These are phyloP conservation scores for Cerastis leucographa DNA, from an alignment of 2,888 invertebrate genomes.

Conservation along the genomic window DNA sequence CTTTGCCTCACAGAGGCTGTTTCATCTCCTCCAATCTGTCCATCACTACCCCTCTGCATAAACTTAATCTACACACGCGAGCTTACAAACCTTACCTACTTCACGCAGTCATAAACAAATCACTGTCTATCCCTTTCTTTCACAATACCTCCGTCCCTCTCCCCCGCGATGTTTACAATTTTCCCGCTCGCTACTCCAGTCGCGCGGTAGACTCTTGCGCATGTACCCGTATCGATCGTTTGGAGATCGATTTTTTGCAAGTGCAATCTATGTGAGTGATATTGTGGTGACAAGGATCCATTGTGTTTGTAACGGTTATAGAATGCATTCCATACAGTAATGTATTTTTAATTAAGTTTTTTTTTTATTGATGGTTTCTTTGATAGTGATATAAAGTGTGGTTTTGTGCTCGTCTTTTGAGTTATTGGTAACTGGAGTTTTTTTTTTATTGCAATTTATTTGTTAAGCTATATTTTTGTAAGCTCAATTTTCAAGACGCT, in stretches of 20 bases:
- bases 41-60: slow-evolving; percentile 14
- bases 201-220: slow-evolving; percentile 75
- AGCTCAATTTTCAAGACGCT: slow-evolving; percentile 48
- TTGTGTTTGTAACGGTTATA: slow-evolving; percentile 44
- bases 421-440: slow-evolving; percentile 40
- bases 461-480: background rate
- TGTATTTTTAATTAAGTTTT: slow-evolving; percentile 56
- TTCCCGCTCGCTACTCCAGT: slow-evolving; percentile 77
- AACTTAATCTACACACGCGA: slow-evolving; percentile 70
- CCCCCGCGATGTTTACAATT: slow-evolving; percentile 82
- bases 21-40: background rate
- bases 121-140: slow-evolving; percentile 71
- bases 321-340: slow-evolving; percentile 71
- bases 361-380: slow-evolving; percentile 73
- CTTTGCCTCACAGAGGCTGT: slow-evolving; percentile 42
- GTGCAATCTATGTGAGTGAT: slow-evolving; percentile 56
- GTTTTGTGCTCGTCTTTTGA: slow-evolving; percentile 7
- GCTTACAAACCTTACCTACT: slow-evolving; percentile 71
- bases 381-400: slow-evolving; percentile 49
- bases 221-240: slow-evolving; percentile 73
- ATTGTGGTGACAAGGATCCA: slow-evolving; percentile 67
- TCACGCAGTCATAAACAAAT: slow-evolving; percentile 73
- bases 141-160: slow-evolving; percentile 71
- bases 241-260: slow-evolving; percentile 65
- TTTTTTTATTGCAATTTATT: background rate